These are phyloP conservation scores for Fukomys damarensis DNA, from an alignment of 2,113 vertebrate genomes.

Conservation along the genomic window DNA sequence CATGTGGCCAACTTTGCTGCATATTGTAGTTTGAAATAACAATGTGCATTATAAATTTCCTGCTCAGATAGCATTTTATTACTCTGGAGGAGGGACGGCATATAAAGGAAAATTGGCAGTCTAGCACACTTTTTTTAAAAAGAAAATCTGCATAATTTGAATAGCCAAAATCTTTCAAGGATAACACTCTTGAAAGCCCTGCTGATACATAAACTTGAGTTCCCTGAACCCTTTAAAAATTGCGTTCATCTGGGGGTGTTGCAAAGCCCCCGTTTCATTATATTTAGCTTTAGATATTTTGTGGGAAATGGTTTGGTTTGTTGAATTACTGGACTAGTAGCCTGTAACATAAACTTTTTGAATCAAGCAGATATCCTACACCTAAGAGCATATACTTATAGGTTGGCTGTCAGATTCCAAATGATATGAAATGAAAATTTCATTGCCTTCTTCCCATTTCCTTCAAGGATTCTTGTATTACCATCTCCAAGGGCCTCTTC, in stretches of 20 bases:
- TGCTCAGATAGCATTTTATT: not conserved
- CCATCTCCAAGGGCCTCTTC: constrained; percentile 29
- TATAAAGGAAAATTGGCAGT: not conserved
- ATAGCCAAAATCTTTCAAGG: not conserved
- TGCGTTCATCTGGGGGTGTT: not conserved
- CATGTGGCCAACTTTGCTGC: not conserved
- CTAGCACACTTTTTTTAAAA: not conserved
- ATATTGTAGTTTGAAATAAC: not conserved
- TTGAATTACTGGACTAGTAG: constrained; percentile 36
- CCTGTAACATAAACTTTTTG: not conserved
- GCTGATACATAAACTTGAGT: not conserved
- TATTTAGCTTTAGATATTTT: not conserved
- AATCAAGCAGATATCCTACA: constrained; percentile 43
- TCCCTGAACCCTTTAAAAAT: not conserved
- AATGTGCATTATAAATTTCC: not conserved
- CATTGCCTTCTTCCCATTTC: constrained; percentile 27
- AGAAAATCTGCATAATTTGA: constrained; percentile 28
- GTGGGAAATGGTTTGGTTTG: not conserved
- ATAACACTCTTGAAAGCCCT: not conserved
- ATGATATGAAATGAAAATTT: constrained; percentile 56
- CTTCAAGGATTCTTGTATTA: constrained; percentile 55
- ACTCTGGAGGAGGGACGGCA: not conserved
- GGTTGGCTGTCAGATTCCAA: constrained; percentile 47
- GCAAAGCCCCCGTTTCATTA: not conserved
- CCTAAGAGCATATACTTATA: constrained; percentile 21